phyloP scores from a whole-genome alignment of 2,113 vertebrate species.

The Sminthopsis crassicaudata region DNA sequence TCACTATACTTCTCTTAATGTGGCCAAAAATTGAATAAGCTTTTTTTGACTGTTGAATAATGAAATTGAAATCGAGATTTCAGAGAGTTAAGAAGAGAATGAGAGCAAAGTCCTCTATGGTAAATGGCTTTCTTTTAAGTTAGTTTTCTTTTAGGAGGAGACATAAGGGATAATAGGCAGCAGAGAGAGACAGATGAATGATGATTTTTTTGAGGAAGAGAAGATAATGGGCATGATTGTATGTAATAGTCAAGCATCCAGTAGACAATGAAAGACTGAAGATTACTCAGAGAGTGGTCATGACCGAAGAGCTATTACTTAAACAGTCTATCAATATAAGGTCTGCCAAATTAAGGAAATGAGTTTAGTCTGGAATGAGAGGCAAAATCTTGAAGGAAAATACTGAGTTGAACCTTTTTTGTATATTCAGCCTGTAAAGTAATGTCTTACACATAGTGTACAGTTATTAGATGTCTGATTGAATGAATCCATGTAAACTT shows the following conservation, averaged over 20 bases:
- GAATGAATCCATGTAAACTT: background rate
- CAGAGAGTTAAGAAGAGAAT: background rate
- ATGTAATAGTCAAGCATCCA: background rate
- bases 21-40: background rate
- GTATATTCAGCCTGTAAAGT: background rate
- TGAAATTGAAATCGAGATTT: background rate
- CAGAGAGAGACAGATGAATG: background rate
- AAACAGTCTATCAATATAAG: background rate
- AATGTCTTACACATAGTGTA: background rate
- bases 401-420: background rate
- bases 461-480: background rate
- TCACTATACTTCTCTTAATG: background rate
- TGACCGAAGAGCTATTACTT: background rate
- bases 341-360: background rate
- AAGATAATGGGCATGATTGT: background rate
- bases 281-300: background rate
- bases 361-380: background rate
- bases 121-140: background rate
- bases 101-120: background rate
- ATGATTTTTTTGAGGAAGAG: background rate
- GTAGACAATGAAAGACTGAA: background rate
- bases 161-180: background rate
- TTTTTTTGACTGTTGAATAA: background rate
- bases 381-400: background rate
- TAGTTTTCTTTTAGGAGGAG: background rate